Conservation (phyloP, 2,888 invertebrate genomes). For the Prostheceraeus crozeri region DNA sequence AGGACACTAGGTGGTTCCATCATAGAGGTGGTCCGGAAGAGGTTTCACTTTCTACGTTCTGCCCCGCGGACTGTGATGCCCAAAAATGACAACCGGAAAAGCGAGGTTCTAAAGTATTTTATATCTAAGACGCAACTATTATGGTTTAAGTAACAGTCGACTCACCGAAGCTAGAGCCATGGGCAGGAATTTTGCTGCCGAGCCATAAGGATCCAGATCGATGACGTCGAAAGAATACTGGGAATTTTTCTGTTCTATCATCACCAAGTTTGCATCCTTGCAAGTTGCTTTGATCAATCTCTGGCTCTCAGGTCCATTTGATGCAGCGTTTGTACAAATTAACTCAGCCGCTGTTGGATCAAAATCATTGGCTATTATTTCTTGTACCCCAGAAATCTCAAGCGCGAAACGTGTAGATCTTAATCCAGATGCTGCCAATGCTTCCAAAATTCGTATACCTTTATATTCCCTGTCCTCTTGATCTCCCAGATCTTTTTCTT, state of each 20-base stretch:
- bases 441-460: conserved; percentile 69
- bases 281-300: conserved; percentile 70
- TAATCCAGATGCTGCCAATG: conserved; percentile 86
- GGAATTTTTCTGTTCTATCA: conserved; percentile 42
- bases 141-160: too few species aligned
- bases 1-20: too few species aligned
- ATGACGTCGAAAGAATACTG: conserved; percentile 69
- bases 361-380: conserved; percentile 79
- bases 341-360: conserved; percentile 73
- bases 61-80: too few species aligned
- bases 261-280: conserved; percentile 68
- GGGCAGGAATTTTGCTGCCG: conserved; percentile 76
- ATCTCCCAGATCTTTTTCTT: not conserved
- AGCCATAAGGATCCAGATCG: conserved; percentile 95
- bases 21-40: too few species aligned
- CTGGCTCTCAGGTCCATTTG: too few species aligned
- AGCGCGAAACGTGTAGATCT: conserved; percentile 90
- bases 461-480: conserved; percentile 41
- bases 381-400: conserved; percentile 71
- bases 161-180: conserved; percentile 50
- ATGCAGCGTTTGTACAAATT: conserved; percentile 70
- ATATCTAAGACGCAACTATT: too few species aligned
- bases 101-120: too few species aligned
- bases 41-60: too few species aligned
- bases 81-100: too few species aligned